Evolutionary conservation across 2,113 vertebrate species (phyloP), one percentile per base, ranked within the genome.

Genomic region (Salvelinus sp.): DNA sequence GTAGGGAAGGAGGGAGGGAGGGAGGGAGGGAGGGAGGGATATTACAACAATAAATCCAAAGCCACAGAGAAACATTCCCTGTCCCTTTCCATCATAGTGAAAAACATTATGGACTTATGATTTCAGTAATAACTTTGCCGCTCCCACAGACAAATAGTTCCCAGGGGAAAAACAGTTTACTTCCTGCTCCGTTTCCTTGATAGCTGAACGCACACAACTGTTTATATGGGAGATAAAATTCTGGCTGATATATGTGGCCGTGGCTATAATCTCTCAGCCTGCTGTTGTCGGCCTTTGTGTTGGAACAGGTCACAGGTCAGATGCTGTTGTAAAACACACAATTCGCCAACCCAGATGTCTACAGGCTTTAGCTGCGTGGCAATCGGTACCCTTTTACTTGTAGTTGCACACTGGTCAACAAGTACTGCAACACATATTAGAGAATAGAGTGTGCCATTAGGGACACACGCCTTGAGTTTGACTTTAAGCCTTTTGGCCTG

Each of bases 261-360:
- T 70, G 33, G 33, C 38, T 76, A 84, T 79, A n/a, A n/a, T 84
- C 70, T 81, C 54, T 47, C 60, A n/a, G n/a, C 86, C 22, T 25
- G 1, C 76, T 85, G 86, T 90, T 90, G 86, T 90, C n/a, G 86
- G 82, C 81, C 85, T 82, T 33, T 73, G 69, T 71, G 44, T 71
- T 72, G 60, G 62, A 73, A n/a, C n/a, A n/a, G 75, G 74, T 85
- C 86, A 83, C 77, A 85, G 76, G 58, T 70, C 78, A 88, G 77
- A 2, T n/a, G 27, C 47, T 75, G 73, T 73, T 85, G 77, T 73
- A 85, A 87, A 84, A 79, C 82, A 80, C 60, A 80, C 60, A 68
- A 65, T 85, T 85, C 62, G 79, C 80, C 76, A 58, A 74, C 74
- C 74, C 74, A 76, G 9, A 80, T 70, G 68, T 63, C 78, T 64